phyloP scores from a whole-genome alignment of 2,113 vertebrate species.

The Axis porcinus region DNA sequence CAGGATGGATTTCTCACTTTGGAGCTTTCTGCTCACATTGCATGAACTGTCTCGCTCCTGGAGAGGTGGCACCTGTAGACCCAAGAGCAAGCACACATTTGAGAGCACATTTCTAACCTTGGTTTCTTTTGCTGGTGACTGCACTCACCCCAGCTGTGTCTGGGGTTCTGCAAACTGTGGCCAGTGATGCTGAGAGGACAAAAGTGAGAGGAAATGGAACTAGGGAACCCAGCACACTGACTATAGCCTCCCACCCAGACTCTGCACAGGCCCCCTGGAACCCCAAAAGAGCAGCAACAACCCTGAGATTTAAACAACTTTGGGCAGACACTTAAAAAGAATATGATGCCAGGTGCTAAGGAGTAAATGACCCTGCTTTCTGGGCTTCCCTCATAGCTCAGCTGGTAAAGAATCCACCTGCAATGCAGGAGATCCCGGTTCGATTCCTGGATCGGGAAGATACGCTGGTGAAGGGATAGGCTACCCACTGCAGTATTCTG shows the following conservation, averaged over 20 bases:
- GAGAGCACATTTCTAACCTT: background rate
- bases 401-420: background rate
- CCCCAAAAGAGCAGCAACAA: background rate
- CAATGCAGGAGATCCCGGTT: background rate
- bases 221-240: background rate
- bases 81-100: background rate
- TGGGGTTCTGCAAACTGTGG: background rate
- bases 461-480: background rate
- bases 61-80: constrained; percentile 18
- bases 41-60: background rate
- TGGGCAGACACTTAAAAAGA: background rate
- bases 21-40: background rate
- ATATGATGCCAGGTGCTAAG: background rate
- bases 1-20: background rate
- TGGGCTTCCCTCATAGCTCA: background rate
- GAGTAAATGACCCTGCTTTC: background rate
- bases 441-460: background rate
- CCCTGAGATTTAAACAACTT: background rate
- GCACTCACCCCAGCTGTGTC: rapidly evolving
- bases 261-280: background rate
- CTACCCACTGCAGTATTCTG: background rate
- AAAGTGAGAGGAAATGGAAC: background rate
- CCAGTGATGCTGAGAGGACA: background rate
- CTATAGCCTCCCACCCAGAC: background rate
- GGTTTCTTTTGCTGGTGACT: background rate